Evolutionary conservation across 2,888 invertebrate species (phyloP).

Genomic region (Nephrocerus scutellatus): DNA sequence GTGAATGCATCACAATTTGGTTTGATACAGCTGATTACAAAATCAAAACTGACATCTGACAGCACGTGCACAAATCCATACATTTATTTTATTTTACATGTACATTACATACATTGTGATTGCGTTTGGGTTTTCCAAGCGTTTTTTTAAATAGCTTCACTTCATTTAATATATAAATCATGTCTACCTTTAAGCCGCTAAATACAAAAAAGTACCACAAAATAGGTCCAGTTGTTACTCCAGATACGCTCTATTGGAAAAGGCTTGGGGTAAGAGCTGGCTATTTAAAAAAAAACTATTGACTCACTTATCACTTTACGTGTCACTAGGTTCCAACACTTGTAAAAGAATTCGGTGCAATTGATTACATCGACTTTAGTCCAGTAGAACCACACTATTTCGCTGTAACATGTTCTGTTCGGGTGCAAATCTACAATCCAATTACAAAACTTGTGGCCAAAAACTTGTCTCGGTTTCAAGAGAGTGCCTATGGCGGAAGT

Average conservation of each 20-base stretch:
- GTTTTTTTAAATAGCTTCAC: slow-evolving; percentile 1
- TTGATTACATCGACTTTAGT: slow-evolving; percentile 86
- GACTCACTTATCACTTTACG: slow-evolving; percentile 16
- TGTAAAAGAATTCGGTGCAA: slow-evolving; percentile 86
- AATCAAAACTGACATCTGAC: too few relatives aligned
- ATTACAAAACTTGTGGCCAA: slow-evolving; percentile 75
- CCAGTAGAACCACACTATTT: slow-evolving; percentile 83
- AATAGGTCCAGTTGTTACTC: slow-evolving; percentile 55
- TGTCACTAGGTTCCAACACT: slow-evolving; percentile 67
- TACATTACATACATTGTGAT: too few relatives aligned
- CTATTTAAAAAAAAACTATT: slow-evolving; percentile 21
- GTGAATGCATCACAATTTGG: too few relatives aligned
- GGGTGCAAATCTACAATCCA: slow-evolving; percentile 81
- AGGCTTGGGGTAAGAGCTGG: slow-evolving; percentile 72
- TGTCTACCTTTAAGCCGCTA: slow-evolving; percentile 35
- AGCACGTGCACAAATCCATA: too few relatives aligned
- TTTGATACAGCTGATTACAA: too few relatives aligned
- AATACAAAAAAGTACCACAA: slow-evolving; percentile 38
- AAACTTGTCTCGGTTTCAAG: slow-evolving; percentile 74
- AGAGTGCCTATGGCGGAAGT: slow-evolving; percentile 76
- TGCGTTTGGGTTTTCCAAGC: too few relatives aligned
- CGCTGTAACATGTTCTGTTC: slow-evolving; percentile 86
- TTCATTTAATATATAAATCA: slow-evolving; percentile 13
- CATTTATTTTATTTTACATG: too few relatives aligned
- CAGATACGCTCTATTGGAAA: slow-evolving; percentile 83